phyloP scores from a whole-genome alignment of 1,140 invertebrate species.

The Alviniconcha marisindica region DNA sequence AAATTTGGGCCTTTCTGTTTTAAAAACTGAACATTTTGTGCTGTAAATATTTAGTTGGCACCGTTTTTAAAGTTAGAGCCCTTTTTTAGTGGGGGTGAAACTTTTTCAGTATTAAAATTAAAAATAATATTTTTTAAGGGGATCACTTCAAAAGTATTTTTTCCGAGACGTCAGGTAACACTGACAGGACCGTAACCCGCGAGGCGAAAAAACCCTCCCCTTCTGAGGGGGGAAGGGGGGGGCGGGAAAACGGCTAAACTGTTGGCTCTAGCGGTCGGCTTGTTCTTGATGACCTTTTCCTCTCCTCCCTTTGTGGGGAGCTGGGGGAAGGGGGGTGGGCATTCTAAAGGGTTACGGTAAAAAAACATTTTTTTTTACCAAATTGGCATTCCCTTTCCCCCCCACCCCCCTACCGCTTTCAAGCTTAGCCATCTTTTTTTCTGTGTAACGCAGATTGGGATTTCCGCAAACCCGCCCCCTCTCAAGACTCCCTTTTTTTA shows the following conservation, averaged over 20 bases:
- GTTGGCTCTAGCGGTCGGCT: background rate
- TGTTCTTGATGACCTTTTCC: background rate
- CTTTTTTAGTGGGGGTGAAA: background rate
- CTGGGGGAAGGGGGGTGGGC: slow-evolving; percentile 27
- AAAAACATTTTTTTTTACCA: background rate
- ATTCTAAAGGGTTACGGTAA: slow-evolving; percentile 6
- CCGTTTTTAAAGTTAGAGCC: background rate
- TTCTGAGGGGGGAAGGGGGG: slow-evolving; percentile 26
- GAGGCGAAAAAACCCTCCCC: background rate
- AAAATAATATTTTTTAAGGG: slow-evolving; percentile 25
- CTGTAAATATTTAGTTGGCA: background rate
- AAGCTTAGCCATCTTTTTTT: no score
- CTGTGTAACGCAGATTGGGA: no score
- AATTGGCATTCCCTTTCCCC: no score
- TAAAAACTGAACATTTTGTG: background rate
- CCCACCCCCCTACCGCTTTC: no score
- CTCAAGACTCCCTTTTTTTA: no score
- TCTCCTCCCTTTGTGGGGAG: slow-evolving; percentile 1
- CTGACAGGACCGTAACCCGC: slow-evolving; percentile 5
- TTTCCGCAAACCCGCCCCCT: no score
- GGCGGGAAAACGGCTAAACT: no score
- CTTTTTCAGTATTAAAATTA: background rate
- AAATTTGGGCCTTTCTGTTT: no score
- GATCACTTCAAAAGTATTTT: slow-evolving; percentile 7
- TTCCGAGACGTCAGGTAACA: slow-evolving; percentile 19